Evolutionary conservation across 2,888 invertebrate species (phyloP), one percentile per base, ranked within the genome.

Genomic region (Phoenoteleia sp.): DNA sequence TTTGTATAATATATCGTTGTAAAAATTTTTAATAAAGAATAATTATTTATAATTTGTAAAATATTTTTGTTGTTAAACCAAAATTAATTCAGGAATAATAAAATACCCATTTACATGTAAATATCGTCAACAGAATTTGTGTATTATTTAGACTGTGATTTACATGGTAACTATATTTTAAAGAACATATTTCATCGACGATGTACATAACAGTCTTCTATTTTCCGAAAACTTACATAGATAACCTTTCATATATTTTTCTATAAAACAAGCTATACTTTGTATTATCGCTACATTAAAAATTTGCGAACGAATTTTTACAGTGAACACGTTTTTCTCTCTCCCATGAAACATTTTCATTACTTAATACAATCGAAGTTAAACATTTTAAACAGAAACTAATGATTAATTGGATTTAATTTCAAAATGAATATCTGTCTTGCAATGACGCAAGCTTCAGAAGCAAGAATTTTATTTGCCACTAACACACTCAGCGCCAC

Each of bases 401-500:
- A 15, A 17, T 15, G n/a, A n/a, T 23, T 36, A 58, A 47, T 33
- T 58, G 52, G 5, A n/a, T n/a, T n/a, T n/a, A n/a, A n/a, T n/a
- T n/a, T n/a, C n/a, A 58, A 56, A 64, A n/a, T 2, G 7, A 15
- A 17, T 42, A 17, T 15, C 17, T 5, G 29, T 39, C 36, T 69
- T n/a, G 13, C 54, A 54, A 39, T 11, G 15, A 36, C 21, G 23
- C 33, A 15, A 52, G 45, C n/a, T 49, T 62, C 1, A 45, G 15
- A 42, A 6, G 33, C 77, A 81, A 81, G 81, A 77, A 66, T 84
- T 86, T 84, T 49, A 81, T 86, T 81, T 75, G 86, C 87, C 87
- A 87, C 86, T 86, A 85, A 84, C 88, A 87, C 88, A 83, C 79
- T 79, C 72, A 82, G 47, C 71, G 72, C 76, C 74, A 89, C 88